These are phyloP conservation scores for Premnoplex brunnescens DNA, from an alignment of 2,797 vertebrate species.

Conservation along the genomic window DNA sequence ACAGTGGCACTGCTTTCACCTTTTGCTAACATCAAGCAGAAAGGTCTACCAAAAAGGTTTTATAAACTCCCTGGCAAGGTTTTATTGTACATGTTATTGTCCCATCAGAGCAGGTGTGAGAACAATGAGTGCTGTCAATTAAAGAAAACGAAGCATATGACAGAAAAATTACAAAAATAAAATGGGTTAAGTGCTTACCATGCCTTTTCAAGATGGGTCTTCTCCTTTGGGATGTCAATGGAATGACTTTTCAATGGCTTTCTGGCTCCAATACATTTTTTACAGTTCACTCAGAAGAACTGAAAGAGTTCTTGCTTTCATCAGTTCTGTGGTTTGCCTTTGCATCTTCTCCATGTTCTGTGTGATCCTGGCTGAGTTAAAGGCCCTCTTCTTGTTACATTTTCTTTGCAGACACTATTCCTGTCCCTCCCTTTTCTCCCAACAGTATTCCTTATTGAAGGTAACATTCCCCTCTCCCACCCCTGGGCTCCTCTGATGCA, in stretches of 20 bases:
- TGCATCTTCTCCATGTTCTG: not conserved
- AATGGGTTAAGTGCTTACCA: not conserved
- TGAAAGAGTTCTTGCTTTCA: not conserved
- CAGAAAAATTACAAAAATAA: not conserved
- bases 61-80: not conserved
- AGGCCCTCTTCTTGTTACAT: not conserved
- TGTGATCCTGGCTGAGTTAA: not conserved
- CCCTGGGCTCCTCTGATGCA: not conserved
- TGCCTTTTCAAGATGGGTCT: not conserved
- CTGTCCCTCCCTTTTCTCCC: not conserved
- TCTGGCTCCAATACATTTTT: not conserved
- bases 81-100: not conserved
- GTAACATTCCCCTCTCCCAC: not conserved
- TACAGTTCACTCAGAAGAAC: not conserved
- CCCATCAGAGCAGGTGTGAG: not conserved
- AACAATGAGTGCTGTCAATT: not conserved
- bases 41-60: not conserved
- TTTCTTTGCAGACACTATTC: not conserved
- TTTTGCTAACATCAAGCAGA: not conserved
- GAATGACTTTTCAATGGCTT: not conserved
- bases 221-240: not conserved
- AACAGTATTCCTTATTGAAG: not conserved
- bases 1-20: not conserved
- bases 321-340: not conserved
- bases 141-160: rapidly evolving